Conservation (phyloP, 2,797 vertebrate species). For the Enteromius treurensis region DNA sequence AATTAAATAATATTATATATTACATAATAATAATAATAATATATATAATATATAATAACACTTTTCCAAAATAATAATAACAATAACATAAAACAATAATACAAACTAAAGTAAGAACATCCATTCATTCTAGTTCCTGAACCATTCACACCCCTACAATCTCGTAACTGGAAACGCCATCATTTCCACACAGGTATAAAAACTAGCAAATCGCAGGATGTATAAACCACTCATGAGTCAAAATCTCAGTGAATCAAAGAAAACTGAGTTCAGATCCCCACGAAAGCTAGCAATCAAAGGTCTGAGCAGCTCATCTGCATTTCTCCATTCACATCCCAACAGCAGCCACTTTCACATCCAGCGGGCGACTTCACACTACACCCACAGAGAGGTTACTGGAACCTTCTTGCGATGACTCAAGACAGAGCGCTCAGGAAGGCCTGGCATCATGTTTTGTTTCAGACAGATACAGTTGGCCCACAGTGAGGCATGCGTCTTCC, state of each 20-base stretch:
- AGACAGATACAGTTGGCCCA: slow-evolving; percentile 78
- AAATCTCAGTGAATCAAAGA: slow-evolving; percentile 1
- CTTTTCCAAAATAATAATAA: neutral
- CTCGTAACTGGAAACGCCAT: slow-evolving; percentile 18
- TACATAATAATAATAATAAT: no score
- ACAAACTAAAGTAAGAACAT: neutral
- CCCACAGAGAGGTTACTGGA: slow-evolving; percentile 87
- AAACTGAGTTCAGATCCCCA: neutral
- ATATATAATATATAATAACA: neutral
- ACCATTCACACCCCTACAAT: slow-evolving; percentile 6
- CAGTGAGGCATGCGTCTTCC: slow-evolving; percentile 80
- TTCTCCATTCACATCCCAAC: slow-evolving; percentile 82
- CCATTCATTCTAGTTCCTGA: neutral
- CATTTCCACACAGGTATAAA: slow-evolving; percentile 31
- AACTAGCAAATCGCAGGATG: slow-evolving; percentile 23
- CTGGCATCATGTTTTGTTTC: slow-evolving; percentile 76
- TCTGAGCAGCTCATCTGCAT: slow-evolving; percentile 73
- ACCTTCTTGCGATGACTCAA: slow-evolving; percentile 73
- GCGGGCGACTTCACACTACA: slow-evolving; percentile 82
- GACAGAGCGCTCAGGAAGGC: slow-evolving; percentile 69
- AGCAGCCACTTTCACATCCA: slow-evolving; percentile 79
- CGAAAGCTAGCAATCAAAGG: slow-evolving; percentile 15
- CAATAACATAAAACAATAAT: neutral
- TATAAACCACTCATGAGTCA: slow-evolving; percentile 10
- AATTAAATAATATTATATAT: no score